phyloP scores from a whole-genome alignment of 2,113 vertebrate genomes.

The Talpa occidentalis region DNA sequence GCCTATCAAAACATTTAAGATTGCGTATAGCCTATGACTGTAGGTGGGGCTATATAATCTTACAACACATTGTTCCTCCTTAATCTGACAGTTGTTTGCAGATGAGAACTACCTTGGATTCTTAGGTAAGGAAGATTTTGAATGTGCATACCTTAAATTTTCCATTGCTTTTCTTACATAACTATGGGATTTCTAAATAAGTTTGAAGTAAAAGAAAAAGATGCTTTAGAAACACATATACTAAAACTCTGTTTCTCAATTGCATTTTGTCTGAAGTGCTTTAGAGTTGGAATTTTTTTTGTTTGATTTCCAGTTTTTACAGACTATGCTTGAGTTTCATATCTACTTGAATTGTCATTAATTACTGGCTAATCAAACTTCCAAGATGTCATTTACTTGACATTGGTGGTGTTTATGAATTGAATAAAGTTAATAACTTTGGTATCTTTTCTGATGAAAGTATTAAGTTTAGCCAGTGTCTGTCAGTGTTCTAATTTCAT shows the following conservation, averaged over 20 bases:
- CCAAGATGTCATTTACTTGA: not conserved
- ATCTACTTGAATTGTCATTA: constrained; percentile 27
- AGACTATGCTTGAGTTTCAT: not conserved
- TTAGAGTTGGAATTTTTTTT: not conserved
- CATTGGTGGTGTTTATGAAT: constrained; percentile 25
- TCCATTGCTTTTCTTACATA: not conserved
- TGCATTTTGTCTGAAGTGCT: not conserved
- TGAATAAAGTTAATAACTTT: constrained; percentile 36
- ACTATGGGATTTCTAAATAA: not conserved
- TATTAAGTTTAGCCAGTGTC: not conserved
- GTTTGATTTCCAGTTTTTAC: constrained; percentile 26
- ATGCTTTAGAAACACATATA: not conserved
- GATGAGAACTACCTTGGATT: not conserved
- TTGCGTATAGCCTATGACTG: not conserved
- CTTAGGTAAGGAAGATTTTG: constrained; percentile 17
- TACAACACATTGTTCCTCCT: not conserved
- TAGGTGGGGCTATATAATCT: not conserved
- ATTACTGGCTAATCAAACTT: constrained; percentile 1
- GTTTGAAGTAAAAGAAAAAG: not conserved
- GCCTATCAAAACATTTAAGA: constrained; percentile 28
- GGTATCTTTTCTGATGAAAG: not conserved
- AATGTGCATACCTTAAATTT: not conserved
- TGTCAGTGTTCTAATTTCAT: not conserved
- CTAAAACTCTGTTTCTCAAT: not conserved
- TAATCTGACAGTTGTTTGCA: not conserved